Base-by-base conservation (phyloP, 2,113 vertebrate genomes). In the Platichthys stellatus region DNA sequence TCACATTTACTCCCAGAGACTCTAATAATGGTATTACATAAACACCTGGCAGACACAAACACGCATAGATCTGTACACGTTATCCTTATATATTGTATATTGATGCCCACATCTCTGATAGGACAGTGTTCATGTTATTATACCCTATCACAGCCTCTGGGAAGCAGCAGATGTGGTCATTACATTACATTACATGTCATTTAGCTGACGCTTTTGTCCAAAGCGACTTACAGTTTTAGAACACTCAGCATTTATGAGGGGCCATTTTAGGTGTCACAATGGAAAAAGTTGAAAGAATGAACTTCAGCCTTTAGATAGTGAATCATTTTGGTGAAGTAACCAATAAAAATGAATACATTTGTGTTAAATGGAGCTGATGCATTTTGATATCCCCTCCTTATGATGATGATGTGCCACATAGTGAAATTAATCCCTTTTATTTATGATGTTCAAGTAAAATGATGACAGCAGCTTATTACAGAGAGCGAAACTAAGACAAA, bases 111-210 rank as follows among this genome's bases (percentile, higher is more conserved):
- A 18, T 64, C 23, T 45, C 51, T 70, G 17, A 66, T 18, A 2
- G 12, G 58, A 61, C 40, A 24, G 53, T 57, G n/a, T 61, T 71
- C 49, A 6, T 38, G 31, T 54, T 61, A 64, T 80, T 72, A 74
- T 10, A 79, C 21, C 21, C 21, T 24, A 24, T 24, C 10, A 12
- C 14, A n/a, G 59, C 21, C 24, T 64, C 21, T 82, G 38, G 56
- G 53, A 66, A 24, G 18, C 13, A 13, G 77, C 74, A 78, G 57
- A 64, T 80, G 71, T 24, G 62, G 40, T n/a, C n/a, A n/a, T n/a
- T n/a, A n/a, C n/a, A n/a, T n/a, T n/a, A n/a, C n/a, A n/a, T n/a
- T n/a, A n/a, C n/a, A n/a, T n/a, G n/a, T n/a, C n/a, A n/a, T n/a
- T n/a, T n/a, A n/a, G n/a, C n/a, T n/a, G n/a, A n/a, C n/a, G n/a